Evolutionary conservation across 2,888 invertebrate species (phyloP), one percentile per base, ranked within the genome.

Genomic region (Hermaeophaga mercurialis): DNA sequence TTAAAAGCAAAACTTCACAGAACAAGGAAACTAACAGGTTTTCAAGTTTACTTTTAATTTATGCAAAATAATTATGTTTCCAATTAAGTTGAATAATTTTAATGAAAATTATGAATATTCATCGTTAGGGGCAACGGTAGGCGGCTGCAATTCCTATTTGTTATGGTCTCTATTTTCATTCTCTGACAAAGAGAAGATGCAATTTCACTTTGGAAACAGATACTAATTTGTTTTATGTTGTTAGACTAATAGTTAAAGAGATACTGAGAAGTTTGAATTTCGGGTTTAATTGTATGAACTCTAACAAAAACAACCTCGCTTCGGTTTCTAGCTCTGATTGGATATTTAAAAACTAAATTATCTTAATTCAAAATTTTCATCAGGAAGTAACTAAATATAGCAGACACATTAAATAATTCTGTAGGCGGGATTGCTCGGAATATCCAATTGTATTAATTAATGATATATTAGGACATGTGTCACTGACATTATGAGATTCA

Each of bases 1-100:
- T 34, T 12, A 19, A 47, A 47, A 22, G 19, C 22, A 19, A 11
- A 47, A 47, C 22, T 31, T 34, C 34, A 19, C 34, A 38, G 39
- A 38, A 38, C 19, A 46, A 45, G 54, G 22, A 54, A 38, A 31
- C 45, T 33, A 46, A 45, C 54, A 54, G 46, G 46, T 31, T 54
- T 34, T 28, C 44, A 24, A 38, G 53, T 53, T 45, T 19, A 28
- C 17, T 46, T 38, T 38, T 8, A 54, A 38, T 46, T 54, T 38
- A 54, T 46, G 36, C 46, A 38, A 54, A 39, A 34, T 47, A 47
- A 47, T 47, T 47, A 47, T 33, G 33, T 31, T 31, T 31, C 45
- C 15, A 31, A 45, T 31, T 31, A 31, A 31, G 45, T 17, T n/a
- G 45, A 45, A 45, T 45, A 18, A 45, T 45, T 45, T 45, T 45